Base-by-base conservation (phyloP, 2,797 vertebrate species). In the Phataginus tricuspis region DNA sequence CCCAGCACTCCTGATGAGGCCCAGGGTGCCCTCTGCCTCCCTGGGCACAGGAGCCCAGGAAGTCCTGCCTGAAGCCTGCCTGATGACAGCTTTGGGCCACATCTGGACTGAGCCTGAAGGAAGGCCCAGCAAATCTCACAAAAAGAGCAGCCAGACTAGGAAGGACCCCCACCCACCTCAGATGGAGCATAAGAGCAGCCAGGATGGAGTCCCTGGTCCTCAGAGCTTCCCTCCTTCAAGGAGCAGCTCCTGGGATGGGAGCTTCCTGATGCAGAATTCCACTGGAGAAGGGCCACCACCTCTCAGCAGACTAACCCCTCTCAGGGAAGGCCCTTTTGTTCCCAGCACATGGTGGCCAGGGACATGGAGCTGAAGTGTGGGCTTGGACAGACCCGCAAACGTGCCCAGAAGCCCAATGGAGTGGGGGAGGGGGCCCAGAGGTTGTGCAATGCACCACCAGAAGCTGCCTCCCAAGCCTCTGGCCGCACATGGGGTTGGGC, bases 361-460 rank as follows among this genome's bases (percentile, higher is more conserved):
- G 59, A 51, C 42, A 16, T 0, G 7, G 80, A 53, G 37, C 83
- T 31, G 31, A 69, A 23, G 72, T 19, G 4, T 66, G 78, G 86
- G 45, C 49, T 63, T n/a, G 15, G 88, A 55, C 72, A 89, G 89
- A 83, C 94, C 7, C 21, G 75, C 95, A 25, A 63, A 72, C 1
- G 31, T 86, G 94, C 91, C 97, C 82, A 57, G 94, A 34, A 51
- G 83, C 29, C 13, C 10, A 3, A 42, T 13, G 53, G 84, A 71
- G 0, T n/a, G 88, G 95, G 53, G 45, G 39, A 39, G 0, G 13
- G 49, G 45, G 39, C 86, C 94, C 71, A 55, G 71, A 95, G 91
- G 95, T 98, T 98, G 98, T 98, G 98, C 98, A 98, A 97, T 98
- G 98, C 98, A 98, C 98, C 98, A 98, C n/a, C 66, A 31, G 87